Conservation (phyloP, 2,888 invertebrate genomes). For the Heliconius ismenius region DNA sequence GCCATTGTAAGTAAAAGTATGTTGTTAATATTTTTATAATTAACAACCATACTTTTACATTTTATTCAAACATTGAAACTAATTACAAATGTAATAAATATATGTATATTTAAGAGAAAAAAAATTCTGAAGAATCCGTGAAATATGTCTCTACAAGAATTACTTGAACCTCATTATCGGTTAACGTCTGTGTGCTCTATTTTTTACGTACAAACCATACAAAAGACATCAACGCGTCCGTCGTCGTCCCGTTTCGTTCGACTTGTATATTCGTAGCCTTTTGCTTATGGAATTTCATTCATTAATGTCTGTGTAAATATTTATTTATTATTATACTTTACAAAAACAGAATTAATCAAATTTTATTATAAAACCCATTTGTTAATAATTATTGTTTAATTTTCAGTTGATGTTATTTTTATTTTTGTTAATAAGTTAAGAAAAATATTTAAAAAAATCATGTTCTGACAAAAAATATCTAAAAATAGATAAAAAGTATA, state of each 20-base stretch:
- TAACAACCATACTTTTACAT: no score
- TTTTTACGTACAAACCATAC: conserved; percentile 41
- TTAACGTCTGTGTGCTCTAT: background rate
- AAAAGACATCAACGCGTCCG: conserved; percentile 53
- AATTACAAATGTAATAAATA: background rate
- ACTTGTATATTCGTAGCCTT: conserved; percentile 31
- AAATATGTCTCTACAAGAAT: background rate
- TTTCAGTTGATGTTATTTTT: background rate
- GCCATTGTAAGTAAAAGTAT: no score
- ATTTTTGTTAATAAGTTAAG: background rate
- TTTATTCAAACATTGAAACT: no score
- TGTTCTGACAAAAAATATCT: background rate
- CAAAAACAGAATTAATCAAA: no score
- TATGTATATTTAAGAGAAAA: background rate
- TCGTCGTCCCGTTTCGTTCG: conserved; percentile 32
- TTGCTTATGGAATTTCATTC: conserved; percentile 33
- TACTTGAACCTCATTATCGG: background rate
- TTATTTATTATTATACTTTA: background rate
- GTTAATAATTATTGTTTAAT: background rate
- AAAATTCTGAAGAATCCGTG: background rate
- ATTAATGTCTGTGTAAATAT: conserved; percentile 15
- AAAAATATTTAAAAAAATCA: background rate
- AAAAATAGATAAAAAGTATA: background rate
- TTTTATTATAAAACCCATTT: background rate
- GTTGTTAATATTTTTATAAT: no score